Percentiles rank a stretch among this genome's conserved stretches.
phyloP scores from a whole-genome alignment of 2,888 invertebrate species.

The Netelia fuscicornis region DNA sequence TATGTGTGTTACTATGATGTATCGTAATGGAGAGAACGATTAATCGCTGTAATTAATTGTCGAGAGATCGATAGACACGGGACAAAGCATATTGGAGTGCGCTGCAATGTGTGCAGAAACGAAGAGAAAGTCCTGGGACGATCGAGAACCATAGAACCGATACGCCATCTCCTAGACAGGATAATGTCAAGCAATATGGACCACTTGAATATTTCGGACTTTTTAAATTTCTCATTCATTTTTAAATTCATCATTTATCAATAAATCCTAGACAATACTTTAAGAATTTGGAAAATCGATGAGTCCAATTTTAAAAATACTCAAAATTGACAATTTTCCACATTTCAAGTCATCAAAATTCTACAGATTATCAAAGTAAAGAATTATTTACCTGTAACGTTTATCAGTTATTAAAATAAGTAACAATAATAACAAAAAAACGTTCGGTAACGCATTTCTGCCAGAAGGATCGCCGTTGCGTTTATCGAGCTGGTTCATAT shows the following conservation, averaged over 20 bases:
- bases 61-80: conserved; percentile 36
- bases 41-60: conserved; percentile 61
- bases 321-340: no score
- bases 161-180: not conserved
- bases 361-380: no score
- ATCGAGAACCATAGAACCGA: not conserved
- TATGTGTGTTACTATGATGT: conserved; percentile 52
- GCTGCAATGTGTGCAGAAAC: conserved; percentile 18
- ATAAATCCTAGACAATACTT: no score
- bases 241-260: not conserved
- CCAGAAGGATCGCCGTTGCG: not conserved
- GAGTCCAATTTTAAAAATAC: no score
- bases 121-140: conserved; percentile 40
- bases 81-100: conserved; percentile 45
- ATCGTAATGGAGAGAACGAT: conserved; percentile 52
- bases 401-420: no score
- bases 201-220: no score
- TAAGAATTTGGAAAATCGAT: no score
- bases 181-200: not conserved
- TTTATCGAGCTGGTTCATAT: not conserved
- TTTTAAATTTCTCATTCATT: no score
- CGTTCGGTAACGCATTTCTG: not conserved
- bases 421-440: not conserved
- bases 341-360: no score
- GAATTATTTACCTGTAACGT: no score